Percentiles rank a stretch among this genome's conserved stretches.
phyloP scores from a whole-genome alignment of 2,888 invertebrate genomes.

The Eristalis arbustorum region DNA sequence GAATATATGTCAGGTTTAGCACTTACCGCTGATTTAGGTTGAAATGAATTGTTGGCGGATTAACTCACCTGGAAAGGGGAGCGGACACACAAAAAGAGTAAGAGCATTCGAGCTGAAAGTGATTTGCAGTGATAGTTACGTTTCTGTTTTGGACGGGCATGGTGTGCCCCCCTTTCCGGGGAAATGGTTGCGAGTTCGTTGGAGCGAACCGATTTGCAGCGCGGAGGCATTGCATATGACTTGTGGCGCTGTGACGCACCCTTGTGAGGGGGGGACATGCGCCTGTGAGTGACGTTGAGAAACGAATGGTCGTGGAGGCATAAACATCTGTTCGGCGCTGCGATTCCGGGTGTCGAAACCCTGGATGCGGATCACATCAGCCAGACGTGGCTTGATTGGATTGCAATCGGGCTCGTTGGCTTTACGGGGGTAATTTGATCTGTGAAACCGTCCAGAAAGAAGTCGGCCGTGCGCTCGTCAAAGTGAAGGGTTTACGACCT shows the following conservation, averaged over 20 bases:
- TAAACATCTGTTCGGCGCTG: neutral
- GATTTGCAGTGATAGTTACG: conserved; percentile 60
- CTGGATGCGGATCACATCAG: neutral
- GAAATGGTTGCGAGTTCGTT: conserved; percentile 43
- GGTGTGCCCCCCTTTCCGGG: neutral
- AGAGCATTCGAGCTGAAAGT: conserved; percentile 67
- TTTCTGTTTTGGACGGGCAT: conserved; percentile 7
- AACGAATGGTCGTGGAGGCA: neutral
- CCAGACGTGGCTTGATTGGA: neutral
- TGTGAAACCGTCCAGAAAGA: neutral
- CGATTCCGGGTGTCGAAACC: neutral
- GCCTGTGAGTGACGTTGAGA: neutral
- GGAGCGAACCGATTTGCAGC: conserved; percentile 41
- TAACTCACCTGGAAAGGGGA: conserved; percentile 69
- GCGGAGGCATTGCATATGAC: conserved; percentile 11
- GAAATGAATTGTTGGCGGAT: conserved; percentile 69
- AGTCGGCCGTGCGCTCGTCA: neutral
- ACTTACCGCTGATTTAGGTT: conserved; percentile 70
- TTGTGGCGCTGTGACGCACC: conserved; percentile 24
- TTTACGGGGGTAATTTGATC: neutral
- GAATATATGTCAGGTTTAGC: conserved; percentile 71
- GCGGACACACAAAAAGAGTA: conserved; percentile 9
- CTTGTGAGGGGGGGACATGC: conserved; percentile 5
- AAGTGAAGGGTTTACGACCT: neutral
- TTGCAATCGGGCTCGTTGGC: neutral